Conservation (phyloP, 2,888 invertebrate genomes). For the Trichopoda pennipes region DNA sequence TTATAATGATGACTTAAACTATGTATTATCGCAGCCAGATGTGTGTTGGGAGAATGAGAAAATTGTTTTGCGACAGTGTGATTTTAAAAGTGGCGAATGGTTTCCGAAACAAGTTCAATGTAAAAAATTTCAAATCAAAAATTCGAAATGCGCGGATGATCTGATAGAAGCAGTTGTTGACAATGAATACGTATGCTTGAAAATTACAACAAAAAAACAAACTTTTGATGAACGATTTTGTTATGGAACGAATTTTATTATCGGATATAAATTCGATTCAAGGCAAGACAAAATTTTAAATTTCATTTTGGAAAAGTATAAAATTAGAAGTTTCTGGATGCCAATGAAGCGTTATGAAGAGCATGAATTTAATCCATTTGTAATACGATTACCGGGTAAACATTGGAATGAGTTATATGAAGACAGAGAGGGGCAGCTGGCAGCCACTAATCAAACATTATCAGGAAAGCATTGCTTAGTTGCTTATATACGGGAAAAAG, state of each 20-base stretch:
- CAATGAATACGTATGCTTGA: conserved; percentile 74
- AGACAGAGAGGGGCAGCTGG: conserved; percentile 20
- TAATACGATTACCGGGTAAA: conserved; percentile 82
- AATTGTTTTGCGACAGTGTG: conserved; percentile 71
- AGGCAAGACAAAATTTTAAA: conserved; percentile 73
- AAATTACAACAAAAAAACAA: conserved; percentile 73
- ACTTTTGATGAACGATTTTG: conserved; percentile 74
- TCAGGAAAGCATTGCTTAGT: conserved; percentile 73
- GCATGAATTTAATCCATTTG: conserved; percentile 80
- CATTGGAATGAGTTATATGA: conserved; percentile 75
- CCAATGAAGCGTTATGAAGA: conserved; percentile 81
- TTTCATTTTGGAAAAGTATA: conserved; percentile 72
- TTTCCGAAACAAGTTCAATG: conserved; percentile 66
- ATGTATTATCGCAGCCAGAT: conserved; percentile 68
- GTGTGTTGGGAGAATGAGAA: conserved; percentile 69
- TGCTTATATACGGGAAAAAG: conserved; percentile 28
- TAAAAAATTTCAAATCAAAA: conserved; percentile 33
- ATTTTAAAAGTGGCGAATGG: conserved; percentile 71
- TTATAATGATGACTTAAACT: conserved; percentile 47
- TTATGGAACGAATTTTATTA: conserved; percentile 73
- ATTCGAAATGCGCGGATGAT: conserved; percentile 74
- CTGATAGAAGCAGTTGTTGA: conserved; percentile 70
- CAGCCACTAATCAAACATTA: conserved; percentile 65
- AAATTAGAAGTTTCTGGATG: conserved; percentile 81
- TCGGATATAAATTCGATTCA: conserved; percentile 45